These are phyloP conservation scores for Sepioteuthis lessoniana DNA, from an alignment of 2,888 invertebrate species.

Conservation along the genomic window DNA sequence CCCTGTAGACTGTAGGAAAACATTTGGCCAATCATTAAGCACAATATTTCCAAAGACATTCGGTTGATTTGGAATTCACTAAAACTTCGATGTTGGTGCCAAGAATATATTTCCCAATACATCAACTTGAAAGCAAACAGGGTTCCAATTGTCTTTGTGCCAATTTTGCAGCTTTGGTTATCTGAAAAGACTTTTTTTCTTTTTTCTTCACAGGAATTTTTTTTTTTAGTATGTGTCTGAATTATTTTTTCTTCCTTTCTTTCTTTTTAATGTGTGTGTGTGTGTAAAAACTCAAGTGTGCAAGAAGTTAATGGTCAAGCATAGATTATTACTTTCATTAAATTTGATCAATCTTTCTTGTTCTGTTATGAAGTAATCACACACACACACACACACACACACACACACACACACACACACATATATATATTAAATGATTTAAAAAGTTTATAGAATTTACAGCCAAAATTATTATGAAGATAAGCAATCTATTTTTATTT, in stretches of 20 bases:
- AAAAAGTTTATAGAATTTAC: too few species aligned
- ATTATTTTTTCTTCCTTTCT: neutral
- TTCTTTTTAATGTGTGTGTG: neutral
- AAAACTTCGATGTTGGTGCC: neutral
- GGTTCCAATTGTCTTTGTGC: slow-evolving; percentile 1
- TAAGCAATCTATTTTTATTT: too few species aligned
- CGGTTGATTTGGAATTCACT: slow-evolving; percentile 23
- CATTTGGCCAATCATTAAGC: slow-evolving; percentile 23
- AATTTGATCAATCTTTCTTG: too few species aligned
- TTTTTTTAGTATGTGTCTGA: neutral
- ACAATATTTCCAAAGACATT: slow-evolving; percentile 33
- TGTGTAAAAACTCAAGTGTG: neutral
- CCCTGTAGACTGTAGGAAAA: slow-evolving; percentile 2
- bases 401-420: too few species aligned
- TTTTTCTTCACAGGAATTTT: neutral
- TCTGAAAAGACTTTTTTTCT: neutral
- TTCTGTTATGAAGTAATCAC: too few species aligned
- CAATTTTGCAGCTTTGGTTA: slow-evolving; percentile 11
- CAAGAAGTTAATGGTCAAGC: too few species aligned
- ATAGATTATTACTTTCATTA: too few species aligned
- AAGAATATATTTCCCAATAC: slow-evolving; percentile 33
- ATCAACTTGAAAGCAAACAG: slow-evolving; percentile 33
- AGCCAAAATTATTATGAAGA: too few species aligned
- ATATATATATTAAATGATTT: too few species aligned
- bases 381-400: too few species aligned